Evolutionary conservation across 2,888 invertebrate genomes (phyloP).

Genomic region (Periphyllus acericola): DNA sequence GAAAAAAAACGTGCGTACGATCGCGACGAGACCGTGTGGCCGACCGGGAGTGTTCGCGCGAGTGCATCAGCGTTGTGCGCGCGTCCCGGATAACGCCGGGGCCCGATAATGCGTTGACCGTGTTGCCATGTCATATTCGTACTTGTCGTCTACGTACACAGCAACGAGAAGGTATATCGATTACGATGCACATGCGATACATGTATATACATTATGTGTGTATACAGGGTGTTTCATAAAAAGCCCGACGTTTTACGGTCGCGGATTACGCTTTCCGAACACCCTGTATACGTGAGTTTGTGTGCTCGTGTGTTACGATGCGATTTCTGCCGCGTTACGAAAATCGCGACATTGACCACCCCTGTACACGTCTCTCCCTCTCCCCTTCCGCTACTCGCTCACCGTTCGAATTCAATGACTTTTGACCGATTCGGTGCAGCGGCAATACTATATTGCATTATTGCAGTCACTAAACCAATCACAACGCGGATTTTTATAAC

Average conservation of each 20-base stretch:
- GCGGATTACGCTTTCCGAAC: too few relatives aligned
- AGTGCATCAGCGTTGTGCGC: not conserved
- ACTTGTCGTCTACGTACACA: conserved; percentile 59
- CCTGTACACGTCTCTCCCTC: too few relatives aligned
- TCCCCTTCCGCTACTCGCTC: not conserved
- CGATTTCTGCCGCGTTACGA: not conserved
- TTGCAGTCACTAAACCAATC: not conserved
- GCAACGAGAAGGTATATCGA: conserved; percentile 52
- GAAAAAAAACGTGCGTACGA: not conserved
- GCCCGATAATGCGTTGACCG: conserved; percentile 57
- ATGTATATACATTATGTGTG: not conserved
- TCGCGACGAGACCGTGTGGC: not conserved
- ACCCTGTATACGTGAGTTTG: not conserved
- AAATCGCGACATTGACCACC: not conserved
- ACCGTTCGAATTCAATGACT: too few relatives aligned
- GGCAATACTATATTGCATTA: too few relatives aligned
- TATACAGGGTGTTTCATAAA: too few relatives aligned
- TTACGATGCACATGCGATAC: not conserved
- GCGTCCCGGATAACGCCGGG: conserved; percentile 12
- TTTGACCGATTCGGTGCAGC: not conserved
- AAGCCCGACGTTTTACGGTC: too few relatives aligned
- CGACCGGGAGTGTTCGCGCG: not conserved
- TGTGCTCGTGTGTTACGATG: not conserved
- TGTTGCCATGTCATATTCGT: conserved; percentile 60
- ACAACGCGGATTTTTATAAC: not conserved